Percentiles rank a stretch among this genome's conserved stretches.
Conservation (phyloP, 2,113 vertebrate genomes). For the Pseudorhombus dupliciocellatus region DNA sequence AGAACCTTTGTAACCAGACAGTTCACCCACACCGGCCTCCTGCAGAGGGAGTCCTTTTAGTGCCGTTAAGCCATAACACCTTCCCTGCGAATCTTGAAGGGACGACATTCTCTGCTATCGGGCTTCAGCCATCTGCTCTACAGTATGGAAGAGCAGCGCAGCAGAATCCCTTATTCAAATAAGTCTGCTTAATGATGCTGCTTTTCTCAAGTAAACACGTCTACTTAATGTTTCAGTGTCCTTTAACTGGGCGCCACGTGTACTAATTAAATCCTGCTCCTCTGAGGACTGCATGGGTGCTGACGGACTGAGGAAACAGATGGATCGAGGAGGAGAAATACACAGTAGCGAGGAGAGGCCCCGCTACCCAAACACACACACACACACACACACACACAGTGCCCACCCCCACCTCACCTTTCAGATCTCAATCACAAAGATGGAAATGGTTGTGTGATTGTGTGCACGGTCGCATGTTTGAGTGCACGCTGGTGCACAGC, state of each 20-base stretch:
- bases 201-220: constrained; percentile 71
- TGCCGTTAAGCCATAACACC: constrained; percentile 68
- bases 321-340: constrained; percentile 58
- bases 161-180: constrained; percentile 66
- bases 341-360: constrained; percentile 46
- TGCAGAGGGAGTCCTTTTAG: constrained; percentile 43
- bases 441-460: constrained; percentile 44
- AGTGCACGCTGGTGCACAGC: constrained; percentile 31
- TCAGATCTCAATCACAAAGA: constrained; percentile 59
- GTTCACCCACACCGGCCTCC: constrained; percentile 54
- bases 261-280: constrained; percentile 72
- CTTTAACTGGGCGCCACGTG: constrained; percentile 66
- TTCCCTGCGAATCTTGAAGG: constrained; percentile 71
- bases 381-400: constrained; percentile 1
- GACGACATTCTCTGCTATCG: constrained; percentile 42
- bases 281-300: constrained; percentile 44
- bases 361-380: constrained; percentile 10
- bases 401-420: constrained; percentile 43
- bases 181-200: constrained; percentile 64
- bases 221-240: constrained; percentile 72
- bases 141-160: constrained; percentile 62
- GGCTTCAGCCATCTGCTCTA: constrained; percentile 70
- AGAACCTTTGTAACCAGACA: constrained; percentile 41
- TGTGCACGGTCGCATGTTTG: constrained; percentile 19
- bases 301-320: constrained; percentile 64